Conservation (phyloP, 2,113 vertebrate genomes). For the Panurus biarmicus region DNA sequence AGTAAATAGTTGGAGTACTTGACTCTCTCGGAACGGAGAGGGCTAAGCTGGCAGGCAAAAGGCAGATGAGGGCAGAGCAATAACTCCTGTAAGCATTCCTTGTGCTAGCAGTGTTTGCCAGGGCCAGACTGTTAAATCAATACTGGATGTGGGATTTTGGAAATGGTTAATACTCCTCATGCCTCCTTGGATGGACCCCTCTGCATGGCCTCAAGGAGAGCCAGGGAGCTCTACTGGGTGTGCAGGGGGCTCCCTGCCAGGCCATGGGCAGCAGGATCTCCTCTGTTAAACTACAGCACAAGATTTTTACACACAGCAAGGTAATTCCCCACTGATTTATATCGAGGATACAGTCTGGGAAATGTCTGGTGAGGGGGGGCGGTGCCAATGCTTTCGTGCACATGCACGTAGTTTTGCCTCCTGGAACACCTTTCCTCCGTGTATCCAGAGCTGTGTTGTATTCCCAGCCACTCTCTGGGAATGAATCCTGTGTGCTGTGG, state of each 20-base stretch:
- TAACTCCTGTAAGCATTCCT: constrained; percentile 24
- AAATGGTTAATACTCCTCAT: neutral
- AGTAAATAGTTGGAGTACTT: neutral
- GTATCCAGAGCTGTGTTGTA: neutral
- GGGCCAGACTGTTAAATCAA: constrained; percentile 34
- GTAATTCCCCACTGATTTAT: neutral
- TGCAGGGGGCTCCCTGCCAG: neutral
- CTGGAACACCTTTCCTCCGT: neutral
- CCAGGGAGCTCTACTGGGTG: neutral
- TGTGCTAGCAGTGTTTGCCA: constrained; percentile 26
- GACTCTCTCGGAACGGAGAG: neutral
- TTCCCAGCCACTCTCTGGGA: fast-evolving
- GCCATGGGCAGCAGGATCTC: neutral
- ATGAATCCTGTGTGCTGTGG: neutral
- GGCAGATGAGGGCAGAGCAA: constrained; percentile 37
- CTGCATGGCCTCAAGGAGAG: neutral
- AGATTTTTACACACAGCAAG: neutral
- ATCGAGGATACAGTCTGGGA: neutral
- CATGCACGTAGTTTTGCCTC: neutral
- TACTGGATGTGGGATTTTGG: constrained; percentile 17
- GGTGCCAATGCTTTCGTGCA: neutral
- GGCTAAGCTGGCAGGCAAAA: neutral
- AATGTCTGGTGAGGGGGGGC: neutral
- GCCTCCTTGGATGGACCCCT: neutral
- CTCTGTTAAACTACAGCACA: neutral